Percentiles rank a stretch among this genome's conserved stretches.
Evolutionary conservation across 1,140 invertebrate species (phyloP).

Genomic region (Drosophila kikkawai): DNA sequence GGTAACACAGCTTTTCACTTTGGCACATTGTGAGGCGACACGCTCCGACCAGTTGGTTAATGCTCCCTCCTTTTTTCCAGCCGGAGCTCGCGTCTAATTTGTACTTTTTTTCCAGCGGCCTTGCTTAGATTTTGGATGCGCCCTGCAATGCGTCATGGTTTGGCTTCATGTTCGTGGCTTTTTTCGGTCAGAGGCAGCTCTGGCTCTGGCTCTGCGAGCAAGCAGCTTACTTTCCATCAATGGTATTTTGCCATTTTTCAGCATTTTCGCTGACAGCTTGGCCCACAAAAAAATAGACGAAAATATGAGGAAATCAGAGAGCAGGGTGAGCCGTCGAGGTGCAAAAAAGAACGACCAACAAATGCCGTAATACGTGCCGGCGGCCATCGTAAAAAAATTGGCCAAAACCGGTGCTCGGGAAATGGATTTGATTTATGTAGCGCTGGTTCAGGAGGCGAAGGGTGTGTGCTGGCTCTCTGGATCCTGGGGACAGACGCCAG

Average conservation of each 20-base stretch:
- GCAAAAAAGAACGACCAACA: conserved; percentile 55
- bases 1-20: conserved; percentile 83
- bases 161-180: conserved; percentile 29
- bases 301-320: conserved; percentile 11
- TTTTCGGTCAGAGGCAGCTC: conserved; percentile 4
- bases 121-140: conserved; percentile 65
- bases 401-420: conserved; percentile 55
- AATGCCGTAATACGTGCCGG: conserved; percentile 67
- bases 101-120: conserved; percentile 40
- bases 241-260: conserved; percentile 84
- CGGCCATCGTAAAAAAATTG: conserved; percentile 51
- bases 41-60: conserved; percentile 38
- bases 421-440: conserved; percentile 77
- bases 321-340: conserved; percentile 11
- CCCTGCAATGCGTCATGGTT: conserved; percentile 68
- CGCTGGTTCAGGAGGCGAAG: conserved; percentile 12
- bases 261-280: conserved; percentile 82
- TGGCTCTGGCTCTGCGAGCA: conserved; percentile 25
- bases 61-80: conserved; percentile 23
- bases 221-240: conserved; percentile 78
- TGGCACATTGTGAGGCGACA: conserved; percentile 75
- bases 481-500: conserved; percentile 29
- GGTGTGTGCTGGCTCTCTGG: conserved; percentile 6
- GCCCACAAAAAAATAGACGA: conserved; percentile 27
- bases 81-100: conserved; percentile 29